Base-by-base conservation (phyloP, 2,888 invertebrate species). In the Dexiosoma caninum region DNA sequence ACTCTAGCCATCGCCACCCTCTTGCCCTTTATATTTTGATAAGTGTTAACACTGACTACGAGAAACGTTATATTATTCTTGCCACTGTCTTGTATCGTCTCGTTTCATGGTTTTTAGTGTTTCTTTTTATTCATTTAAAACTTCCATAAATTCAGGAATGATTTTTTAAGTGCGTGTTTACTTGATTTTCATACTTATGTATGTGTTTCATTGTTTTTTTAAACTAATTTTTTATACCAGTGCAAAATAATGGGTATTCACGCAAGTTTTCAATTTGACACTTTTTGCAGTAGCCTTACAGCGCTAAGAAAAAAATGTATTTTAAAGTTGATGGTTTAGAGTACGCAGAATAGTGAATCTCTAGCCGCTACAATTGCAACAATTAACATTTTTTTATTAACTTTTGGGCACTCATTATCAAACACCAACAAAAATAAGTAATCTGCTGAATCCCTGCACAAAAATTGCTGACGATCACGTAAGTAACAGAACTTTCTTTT, bases 401-500 rank as follows among this genome's bases (percentile, higher is more conserved):
- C 27, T 27, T 5, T 5, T 5, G 3, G 27, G 27, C 3, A 27
- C 27, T 6, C 27, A 27, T 5, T 27, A 27, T 27, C 3, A 27
- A 27, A 40, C 19, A 53, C 5, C 21, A 49, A 53, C 19, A 35
- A 35, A 1, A 21, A 32, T n/a, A 57, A 23, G n/a, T 59, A 49
- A 51, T 30, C 42, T 32, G 2, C n/a, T 35, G 32, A 42, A 59
- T 46, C 57, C 44, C 53, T 70, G 55, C 16, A 59, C 59, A 44
- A 60, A 60, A 69, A 77, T 67, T 46, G 23, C 12, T 40, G 40
- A 16, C 42, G 60, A 57, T 71, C 77, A 78, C 77, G 77, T 78
- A 78, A 78, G 77, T 78, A 71, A 57, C 32, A 57, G 46, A 14
- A 40, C 6, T 71, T 64, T 70, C 64, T 10, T 77, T 77, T 46